Percentiles rank a stretch among this genome's conserved stretches.
Conservation (phyloP, 2,113 vertebrate species). For the Stegostoma tigrinum region DNA sequence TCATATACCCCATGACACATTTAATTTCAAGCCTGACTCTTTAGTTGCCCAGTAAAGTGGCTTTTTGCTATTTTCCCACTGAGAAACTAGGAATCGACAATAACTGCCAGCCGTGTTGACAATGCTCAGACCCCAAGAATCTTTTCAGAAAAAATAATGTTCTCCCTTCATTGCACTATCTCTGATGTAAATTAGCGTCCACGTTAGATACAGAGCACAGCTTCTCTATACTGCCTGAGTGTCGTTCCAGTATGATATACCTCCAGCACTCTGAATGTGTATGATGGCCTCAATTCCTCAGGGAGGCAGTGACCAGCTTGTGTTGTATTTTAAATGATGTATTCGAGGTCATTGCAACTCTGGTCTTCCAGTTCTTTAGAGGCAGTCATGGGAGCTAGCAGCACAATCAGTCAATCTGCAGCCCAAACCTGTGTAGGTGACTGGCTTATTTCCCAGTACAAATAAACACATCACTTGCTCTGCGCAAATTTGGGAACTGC, state of each 20-base stretch:
- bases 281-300: background rate
- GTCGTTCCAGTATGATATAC: background rate
- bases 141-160: background rate
- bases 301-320: background rate
- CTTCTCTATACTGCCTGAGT: background rate
- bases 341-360: background rate
- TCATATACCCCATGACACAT: too few species aligned
- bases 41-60: background rate
- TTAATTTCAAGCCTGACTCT: background rate
- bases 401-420: background rate
- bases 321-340: background rate
- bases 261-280: background rate
- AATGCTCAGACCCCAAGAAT: background rate
- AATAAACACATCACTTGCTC: background rate
- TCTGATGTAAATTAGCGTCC: background rate
- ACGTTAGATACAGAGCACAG: background rate
- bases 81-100: background rate
- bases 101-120: background rate
- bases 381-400: background rate
- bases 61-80: background rate
- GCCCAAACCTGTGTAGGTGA: background rate
- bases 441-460: background rate
- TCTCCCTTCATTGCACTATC: background rate
- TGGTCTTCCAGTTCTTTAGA: background rate
- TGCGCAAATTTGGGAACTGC: background rate